Conservation (phyloP, 2,888 invertebrate genomes). For the Epiblema foenella region DNA sequence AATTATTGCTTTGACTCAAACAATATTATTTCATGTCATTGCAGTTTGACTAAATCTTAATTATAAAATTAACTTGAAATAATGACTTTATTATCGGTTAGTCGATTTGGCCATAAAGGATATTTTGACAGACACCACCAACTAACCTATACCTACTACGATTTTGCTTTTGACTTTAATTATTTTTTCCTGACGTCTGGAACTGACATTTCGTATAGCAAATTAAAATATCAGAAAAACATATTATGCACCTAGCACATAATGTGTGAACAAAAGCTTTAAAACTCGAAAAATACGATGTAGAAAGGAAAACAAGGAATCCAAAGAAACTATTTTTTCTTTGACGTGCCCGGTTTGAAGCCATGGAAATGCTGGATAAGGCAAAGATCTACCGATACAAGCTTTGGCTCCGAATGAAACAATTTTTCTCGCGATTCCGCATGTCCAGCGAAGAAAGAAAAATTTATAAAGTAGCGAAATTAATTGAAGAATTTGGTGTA, state of each 20-base stretch:
- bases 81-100: too few species aligned
- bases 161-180: neutral
- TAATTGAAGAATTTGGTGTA: conserved; percentile 5
- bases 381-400: conserved; percentile 57
- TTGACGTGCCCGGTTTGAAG: conserved; percentile 64
- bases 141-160: too few species aligned
- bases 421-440: conserved; percentile 59
- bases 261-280: conserved; percentile 50
- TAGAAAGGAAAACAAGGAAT: conserved; percentile 51
- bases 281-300: conserved; percentile 53
- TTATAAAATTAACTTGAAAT: too few species aligned
- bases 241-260: neutral
- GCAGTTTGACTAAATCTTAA: too few species aligned
- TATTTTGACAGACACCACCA: too few species aligned
- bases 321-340: conserved; percentile 50
- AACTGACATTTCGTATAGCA: neutral
- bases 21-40: too few species aligned
- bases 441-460: conserved; percentile 58
- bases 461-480: conserved; percentile 50
- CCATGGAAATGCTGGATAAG: conserved; percentile 61
- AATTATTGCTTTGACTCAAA: too few species aligned
- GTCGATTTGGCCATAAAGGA: too few species aligned
- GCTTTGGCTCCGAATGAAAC: conserved; percentile 59
- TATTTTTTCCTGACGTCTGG: neutral
- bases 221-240: neutral